phyloP scores from a whole-genome alignment of 2,113 vertebrate genomes.

The Ahaetulla prasina region DNA sequence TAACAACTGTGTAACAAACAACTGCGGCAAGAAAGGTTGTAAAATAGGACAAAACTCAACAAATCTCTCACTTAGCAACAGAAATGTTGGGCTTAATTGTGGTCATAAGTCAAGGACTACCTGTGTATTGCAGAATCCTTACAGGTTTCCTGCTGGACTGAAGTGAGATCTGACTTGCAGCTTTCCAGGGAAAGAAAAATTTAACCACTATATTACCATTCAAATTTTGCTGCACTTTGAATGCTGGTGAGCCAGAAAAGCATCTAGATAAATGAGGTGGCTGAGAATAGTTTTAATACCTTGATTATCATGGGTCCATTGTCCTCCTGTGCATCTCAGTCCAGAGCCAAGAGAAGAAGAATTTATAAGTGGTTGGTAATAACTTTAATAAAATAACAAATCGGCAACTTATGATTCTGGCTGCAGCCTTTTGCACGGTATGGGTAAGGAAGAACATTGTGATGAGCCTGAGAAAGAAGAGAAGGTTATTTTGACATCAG shows the following conservation, averaged over 20 bases:
- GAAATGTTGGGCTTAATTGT: not conserved
- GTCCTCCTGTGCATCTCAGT: not conserved
- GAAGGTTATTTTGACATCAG: not conserved
- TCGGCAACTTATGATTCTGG: not conserved
- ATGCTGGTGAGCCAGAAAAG: not conserved
- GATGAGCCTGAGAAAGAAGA: not conserved
- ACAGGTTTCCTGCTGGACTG: not conserved
- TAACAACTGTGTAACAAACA: too few relatives aligned
- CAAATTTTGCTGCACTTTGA: not conserved
- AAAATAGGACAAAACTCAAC: not conserved
- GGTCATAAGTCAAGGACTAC: not conserved
- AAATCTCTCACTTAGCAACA: not conserved
- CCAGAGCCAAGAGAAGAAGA: not conserved
- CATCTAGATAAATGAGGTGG: not conserved
- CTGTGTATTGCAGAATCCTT: not conserved
- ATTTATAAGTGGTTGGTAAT: not conserved
- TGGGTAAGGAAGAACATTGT: not conserved
- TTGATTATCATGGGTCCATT: not conserved
- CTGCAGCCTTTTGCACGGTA: not conserved
- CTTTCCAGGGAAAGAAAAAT: not conserved
- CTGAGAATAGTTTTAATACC: not conserved
- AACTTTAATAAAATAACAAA: not conserved
- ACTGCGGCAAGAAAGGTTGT: not conserved
- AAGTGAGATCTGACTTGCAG: not conserved
- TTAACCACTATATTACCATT: not conserved